Base-by-base conservation (phyloP, 2,797 vertebrate species). In the Molossus alvarezi region DNA sequence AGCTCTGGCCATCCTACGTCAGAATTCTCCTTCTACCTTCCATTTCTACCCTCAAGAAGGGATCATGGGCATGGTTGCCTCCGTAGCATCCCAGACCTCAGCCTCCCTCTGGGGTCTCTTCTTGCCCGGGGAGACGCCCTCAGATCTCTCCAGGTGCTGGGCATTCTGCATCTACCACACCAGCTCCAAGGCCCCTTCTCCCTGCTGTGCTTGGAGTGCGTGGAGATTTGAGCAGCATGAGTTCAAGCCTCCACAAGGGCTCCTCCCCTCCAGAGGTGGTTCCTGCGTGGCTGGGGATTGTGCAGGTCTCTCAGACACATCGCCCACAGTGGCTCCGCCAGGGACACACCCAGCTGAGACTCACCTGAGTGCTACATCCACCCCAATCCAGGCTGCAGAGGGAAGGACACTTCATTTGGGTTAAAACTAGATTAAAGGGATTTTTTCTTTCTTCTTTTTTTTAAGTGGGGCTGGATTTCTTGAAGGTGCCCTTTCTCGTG, bases 401-500 rank as follows among this genome's bases (percentile, higher is more conserved):
- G 88, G 91, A 94, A 71, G n/a, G 94, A 64, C 51, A 94, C 79
- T 77, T 96, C 94, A 94, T 89, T 96, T 92, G 33, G 88, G 84
- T 96, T 93, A 92, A 97, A 97, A 87, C 62, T 88, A 95, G 67
- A 93, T 92, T 90, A n/a, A 17, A 86, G 79, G 13, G 2, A 57
- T 88, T 45, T 88, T 33, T 33, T 33, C 33, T 33, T 33, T 33
- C 3, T 33, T 33, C 33, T 94, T 91, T 88, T 87, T 29, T 21
- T 5, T 9, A 48, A n/a, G 69, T 95, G 69, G 91, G 65, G 14
- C 23, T 89, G 60, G 67, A 60, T 83, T n/a, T 85, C 95, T 57
- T 90, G 80, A 90, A 67, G 51, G 91, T 84, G 60, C 76, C 84
- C 67, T 95, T 97, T 98, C 96, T 91, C 29, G 73, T 94, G 55